Conservation (phyloP, 2,113 vertebrate species). For the Rhegmatorhina hoffmannsi region DNA sequence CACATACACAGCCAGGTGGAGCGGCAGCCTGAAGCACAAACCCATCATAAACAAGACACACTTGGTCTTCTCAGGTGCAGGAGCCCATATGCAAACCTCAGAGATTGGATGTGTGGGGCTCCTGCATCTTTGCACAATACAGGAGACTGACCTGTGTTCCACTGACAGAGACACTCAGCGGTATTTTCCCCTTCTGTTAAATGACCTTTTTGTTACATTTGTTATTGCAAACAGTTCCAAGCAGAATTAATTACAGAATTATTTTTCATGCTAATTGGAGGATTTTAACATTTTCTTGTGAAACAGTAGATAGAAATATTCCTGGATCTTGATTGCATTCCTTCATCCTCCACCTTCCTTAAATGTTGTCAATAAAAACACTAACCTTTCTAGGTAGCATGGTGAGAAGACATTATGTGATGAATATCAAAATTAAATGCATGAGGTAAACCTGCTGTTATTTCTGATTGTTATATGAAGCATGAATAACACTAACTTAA, state of each 20-base stretch:
- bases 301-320: neutral
- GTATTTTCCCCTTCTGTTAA: neutral
- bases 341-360: constrained; percentile 3
- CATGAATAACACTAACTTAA: constrained; percentile 77
- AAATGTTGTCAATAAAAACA: constrained; percentile 73
- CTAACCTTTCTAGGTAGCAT: constrained; percentile 41
- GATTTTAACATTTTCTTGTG: neutral
- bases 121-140: constrained; percentile 16
- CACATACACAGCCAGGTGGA: neutral
- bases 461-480: constrained; percentile 72
- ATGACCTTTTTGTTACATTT: neutral
- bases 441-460: constrained; percentile 75
- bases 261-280: neutral
- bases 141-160: neutral
- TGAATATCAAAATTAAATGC: constrained; percentile 72
- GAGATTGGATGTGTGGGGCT: neutral
- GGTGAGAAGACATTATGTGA: constrained; percentile 63
- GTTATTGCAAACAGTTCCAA: neutral
- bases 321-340: neutral
- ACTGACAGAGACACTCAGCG: neutral
- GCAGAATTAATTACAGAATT: neutral
- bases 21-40: neutral
- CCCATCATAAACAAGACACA: neutral
- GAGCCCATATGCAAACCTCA: neutral
- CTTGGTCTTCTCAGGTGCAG: neutral